phyloP scores from a whole-genome alignment of 2,797 vertebrate genomes.

The Danio choprae region DNA sequence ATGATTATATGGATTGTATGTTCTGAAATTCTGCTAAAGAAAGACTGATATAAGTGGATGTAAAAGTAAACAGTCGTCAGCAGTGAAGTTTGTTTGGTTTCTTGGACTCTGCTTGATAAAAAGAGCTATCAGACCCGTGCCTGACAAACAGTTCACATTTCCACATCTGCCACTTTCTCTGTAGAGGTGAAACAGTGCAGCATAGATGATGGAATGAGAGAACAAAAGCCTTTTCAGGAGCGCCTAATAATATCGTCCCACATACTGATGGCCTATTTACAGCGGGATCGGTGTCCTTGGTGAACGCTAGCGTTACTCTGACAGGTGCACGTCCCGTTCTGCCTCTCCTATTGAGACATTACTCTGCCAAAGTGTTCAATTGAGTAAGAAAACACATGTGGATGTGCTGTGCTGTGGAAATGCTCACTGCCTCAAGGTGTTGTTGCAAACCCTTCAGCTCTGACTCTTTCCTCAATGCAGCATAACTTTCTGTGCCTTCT shows the following conservation, averaged over 20 bases:
- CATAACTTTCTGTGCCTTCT: background rate
- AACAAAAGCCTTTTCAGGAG: slow-evolving; percentile 43
- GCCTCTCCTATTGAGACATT: slow-evolving; percentile 45
- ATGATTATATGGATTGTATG: too few relatives aligned
- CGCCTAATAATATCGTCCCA: slow-evolving; percentile 56
- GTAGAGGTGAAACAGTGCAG: slow-evolving; percentile 7
- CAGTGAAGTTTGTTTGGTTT: background rate
- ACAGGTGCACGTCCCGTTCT: slow-evolving; percentile 32
- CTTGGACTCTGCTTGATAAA: background rate
- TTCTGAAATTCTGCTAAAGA: too few relatives aligned
- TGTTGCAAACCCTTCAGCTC: background rate
- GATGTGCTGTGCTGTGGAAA: background rate
- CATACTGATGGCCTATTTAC: slow-evolving; percentile 56
- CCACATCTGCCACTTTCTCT: background rate
- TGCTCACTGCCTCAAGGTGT: background rate
- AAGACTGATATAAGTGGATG: too few relatives aligned
- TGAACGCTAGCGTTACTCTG: slow-evolving; percentile 39
- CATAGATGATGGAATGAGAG: slow-evolving; percentile 20
- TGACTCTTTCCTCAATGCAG: background rate
- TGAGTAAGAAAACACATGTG: background rate
- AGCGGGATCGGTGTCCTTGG: slow-evolving; percentile 49
- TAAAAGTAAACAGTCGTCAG: too few relatives aligned
- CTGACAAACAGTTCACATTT: background rate
- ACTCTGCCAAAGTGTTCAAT: slow-evolving; percentile 23
- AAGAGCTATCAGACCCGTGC: background rate